Percentiles rank a stretch among this genome's conserved stretches.
phyloP scores from a whole-genome alignment of 2,113 vertebrate genomes.

The Rhinogobius similis region DNA sequence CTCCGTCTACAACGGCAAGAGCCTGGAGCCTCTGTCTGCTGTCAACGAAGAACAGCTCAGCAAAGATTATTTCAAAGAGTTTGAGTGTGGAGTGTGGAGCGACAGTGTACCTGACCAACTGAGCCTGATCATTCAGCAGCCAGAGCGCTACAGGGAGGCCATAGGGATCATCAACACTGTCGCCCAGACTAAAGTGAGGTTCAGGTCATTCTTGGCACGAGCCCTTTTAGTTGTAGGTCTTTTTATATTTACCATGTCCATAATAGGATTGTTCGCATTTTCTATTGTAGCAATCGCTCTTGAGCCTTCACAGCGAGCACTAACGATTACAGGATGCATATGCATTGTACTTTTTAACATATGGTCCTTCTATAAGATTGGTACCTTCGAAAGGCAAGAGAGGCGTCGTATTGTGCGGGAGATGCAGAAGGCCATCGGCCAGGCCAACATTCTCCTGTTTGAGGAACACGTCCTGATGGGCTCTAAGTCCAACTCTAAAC shows the following conservation, averaged over 20 bases:
- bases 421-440: conserved; percentile 38
- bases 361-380: conserved; percentile 32
- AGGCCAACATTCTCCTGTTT: conserved; percentile 57
- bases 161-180: conserved; percentile 56
- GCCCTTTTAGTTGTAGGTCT: conserved; percentile 16
- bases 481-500: conserved; percentile 39
- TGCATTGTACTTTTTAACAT: no score
- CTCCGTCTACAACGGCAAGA: conserved; percentile 66
- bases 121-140: conserved; percentile 53
- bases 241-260: no score
- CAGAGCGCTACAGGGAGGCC: conserved; percentile 52
- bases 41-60: conserved; percentile 53
- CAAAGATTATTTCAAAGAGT: conserved; percentile 38
- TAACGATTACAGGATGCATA: no score
- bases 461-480: conserved; percentile 57
- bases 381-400: conserved; percentile 22
- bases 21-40: conserved; percentile 54
- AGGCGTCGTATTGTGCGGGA: conserved; percentile 21
- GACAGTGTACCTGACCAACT: conserved; percentile 64
- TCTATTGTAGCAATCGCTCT: no score
- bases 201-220: conserved; percentile 17
- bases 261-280: no score
- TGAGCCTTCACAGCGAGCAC: no score
- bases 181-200: conserved; percentile 32
- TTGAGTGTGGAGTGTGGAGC: conserved; percentile 58